A percentile compares a stretch with the other conserved stretches of the same genome.
phyloP scores from a whole-genome alignment of 1,140 invertebrate genomes.

The Caerostris darwini region DNA sequence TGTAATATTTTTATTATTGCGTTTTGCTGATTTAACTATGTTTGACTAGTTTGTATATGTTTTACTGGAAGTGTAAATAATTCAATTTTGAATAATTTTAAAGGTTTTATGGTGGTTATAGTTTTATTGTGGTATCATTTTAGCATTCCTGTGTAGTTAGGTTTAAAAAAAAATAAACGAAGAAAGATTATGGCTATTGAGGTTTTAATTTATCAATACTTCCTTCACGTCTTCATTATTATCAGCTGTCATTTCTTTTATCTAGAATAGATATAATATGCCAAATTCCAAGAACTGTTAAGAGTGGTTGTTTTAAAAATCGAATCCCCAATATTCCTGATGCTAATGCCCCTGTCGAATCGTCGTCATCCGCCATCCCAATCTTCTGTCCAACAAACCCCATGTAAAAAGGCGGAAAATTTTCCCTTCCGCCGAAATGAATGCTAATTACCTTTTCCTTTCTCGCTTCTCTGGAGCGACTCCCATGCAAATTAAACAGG shows the following conservation, averaged over 20 bases:
- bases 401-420: too few species aligned
- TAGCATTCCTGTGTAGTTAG: too few species aligned
- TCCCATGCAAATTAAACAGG: constrained; percentile 26
- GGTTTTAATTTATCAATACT: background rate
- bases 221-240: background rate
- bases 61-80: too few species aligned
- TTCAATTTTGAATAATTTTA: too few species aligned
- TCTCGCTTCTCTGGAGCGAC: background rate
- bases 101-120: too few species aligned
- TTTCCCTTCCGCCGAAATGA: background rate
- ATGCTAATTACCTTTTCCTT: constrained; percentile 37
- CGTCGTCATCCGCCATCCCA: background rate
- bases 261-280: background rate
- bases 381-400: too few species aligned
- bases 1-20: too few species aligned
- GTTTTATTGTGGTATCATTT: too few species aligned
- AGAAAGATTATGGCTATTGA: background rate
- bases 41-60: too few species aligned
- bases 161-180: too few species aligned
- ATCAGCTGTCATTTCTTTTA: background rate
- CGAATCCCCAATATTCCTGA: background rate
- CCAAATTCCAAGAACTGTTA: background rate
- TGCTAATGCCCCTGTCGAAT: constrained; percentile 5
- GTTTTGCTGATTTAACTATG: too few species aligned
- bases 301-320: background rate